Percentiles rank a stretch among this genome's conserved stretches.
Conservation (phyloP, 2,113 vertebrate species). For the Alligator mississippiensis region DNA sequence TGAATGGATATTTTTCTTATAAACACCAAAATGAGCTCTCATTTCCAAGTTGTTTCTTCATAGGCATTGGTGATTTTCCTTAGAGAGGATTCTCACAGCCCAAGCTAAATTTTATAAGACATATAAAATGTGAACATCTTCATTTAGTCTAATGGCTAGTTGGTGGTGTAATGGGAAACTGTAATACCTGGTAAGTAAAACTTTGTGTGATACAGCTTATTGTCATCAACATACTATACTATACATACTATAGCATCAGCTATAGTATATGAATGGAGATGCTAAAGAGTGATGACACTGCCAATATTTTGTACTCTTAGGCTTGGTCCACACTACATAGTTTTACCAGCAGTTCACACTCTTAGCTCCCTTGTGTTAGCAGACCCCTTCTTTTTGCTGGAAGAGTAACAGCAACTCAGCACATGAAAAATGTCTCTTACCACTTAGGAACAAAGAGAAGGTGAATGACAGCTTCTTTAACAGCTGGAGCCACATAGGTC, state of each 20-base stretch:
- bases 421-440: no score
- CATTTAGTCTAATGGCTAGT: not conserved
- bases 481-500: no score
- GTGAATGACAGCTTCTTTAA: no score
- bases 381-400: no score
- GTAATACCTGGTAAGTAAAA: not conserved
- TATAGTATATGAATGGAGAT: not conserved
- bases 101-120: not conserved
- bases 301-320: not conserved
- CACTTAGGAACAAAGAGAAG: no score
- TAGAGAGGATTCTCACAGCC: not conserved
- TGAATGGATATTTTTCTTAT: not conserved
- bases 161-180: not conserved
- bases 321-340: no score
- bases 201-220: not conserved
- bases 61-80: not conserved
- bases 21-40: not conserved
- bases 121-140: not conserved
- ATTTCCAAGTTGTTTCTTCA: not conserved
- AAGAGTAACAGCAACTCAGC: no score
- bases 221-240: not conserved
- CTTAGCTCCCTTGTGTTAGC: no score
- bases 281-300: not conserved
- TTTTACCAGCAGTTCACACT: no score
- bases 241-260: not conserved